Conservation (phyloP, 2,797 vertebrate species). For the Sebastes aleutianus region DNA sequence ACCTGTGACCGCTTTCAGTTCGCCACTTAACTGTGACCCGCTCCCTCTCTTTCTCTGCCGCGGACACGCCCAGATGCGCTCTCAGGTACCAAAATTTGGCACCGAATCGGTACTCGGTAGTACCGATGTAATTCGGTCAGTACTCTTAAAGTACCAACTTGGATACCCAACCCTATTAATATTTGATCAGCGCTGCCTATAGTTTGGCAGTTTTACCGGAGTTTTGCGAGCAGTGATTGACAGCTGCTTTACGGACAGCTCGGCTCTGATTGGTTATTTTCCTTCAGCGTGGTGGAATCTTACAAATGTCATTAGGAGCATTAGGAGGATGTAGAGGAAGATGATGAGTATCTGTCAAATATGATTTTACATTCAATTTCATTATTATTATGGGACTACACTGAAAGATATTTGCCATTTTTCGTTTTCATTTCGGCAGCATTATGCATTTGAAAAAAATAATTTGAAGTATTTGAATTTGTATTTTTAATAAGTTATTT, state of each 20-base stretch:
- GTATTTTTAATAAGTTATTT: neutral
- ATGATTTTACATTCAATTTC: neutral
- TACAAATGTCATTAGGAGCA: no score
- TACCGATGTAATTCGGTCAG: fast-evolving
- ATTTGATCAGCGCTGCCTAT: neutral
- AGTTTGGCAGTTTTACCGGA: neutral
- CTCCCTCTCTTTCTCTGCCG: neutral
- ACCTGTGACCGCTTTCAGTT: no score
- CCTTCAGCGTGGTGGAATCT: no score
- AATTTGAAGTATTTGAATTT: no score
- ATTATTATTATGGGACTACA: neutral
- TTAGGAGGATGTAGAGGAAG: no score
- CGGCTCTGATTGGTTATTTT: no score
- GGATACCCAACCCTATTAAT: neutral
- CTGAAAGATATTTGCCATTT: neutral
- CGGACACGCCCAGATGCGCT: neutral
- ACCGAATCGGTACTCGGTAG: neutral
- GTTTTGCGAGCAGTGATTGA: neutral
- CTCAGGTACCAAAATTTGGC: neutral
- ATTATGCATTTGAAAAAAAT: neutral
- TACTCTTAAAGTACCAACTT: neutral
- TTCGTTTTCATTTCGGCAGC: neutral
- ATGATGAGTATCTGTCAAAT: neutral
- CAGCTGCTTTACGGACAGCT: neutral
- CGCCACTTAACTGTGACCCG: neutral